Base-by-base conservation (phyloP, 2,113 vertebrate species). In the Channa maculata region DNA sequence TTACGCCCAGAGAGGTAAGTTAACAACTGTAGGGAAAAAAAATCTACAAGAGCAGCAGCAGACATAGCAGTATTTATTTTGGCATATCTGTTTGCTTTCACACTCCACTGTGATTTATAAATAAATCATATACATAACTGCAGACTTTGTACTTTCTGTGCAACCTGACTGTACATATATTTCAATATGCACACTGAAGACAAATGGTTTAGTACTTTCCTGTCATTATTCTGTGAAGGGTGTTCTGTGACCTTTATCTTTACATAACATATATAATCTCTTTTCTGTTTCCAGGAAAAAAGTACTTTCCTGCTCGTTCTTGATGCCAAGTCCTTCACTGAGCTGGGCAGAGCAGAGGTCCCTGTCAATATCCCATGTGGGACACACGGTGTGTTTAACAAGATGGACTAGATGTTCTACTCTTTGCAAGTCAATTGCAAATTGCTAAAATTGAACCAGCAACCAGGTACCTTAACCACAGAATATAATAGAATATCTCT, bases 301-400 rank as follows among this genome's bases (percentile, higher is more conserved):
- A 96, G 89, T 68, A 95, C 94, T 70, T 98, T 98, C 89, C 93
- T 99, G 11, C 94, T 98, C 1, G 80, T 97, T 48, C 89, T 99
- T 91, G 95, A 99, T 86, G 97, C 96, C 54, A 95, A 95, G 92
- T 96, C 94, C 68, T 98, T 98, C 88, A 92, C 58, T 14, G 97
- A 98, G 59, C 36, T 98, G 85, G 96, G 95, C 13, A 88, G 96
- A 85, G 97, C 97, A 0, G 96, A 97, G 67, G 96, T 97, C 0
- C 91, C 95, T 9, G 94, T 97, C 77, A 92, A 91, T 86, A 94
- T 98, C 55, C 96, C 97, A 8, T 96, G 93, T 1, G 96, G 96
- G 5, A 97, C 97, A 86, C 97, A 98, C 0, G 97, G 97, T 8
- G 71, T 95, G 37, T 98, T 97, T 71, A 88, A 92, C 52, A 69